phyloP scores from a whole-genome alignment of 2,888 invertebrate species.

The Augochlorella aurata region DNA sequence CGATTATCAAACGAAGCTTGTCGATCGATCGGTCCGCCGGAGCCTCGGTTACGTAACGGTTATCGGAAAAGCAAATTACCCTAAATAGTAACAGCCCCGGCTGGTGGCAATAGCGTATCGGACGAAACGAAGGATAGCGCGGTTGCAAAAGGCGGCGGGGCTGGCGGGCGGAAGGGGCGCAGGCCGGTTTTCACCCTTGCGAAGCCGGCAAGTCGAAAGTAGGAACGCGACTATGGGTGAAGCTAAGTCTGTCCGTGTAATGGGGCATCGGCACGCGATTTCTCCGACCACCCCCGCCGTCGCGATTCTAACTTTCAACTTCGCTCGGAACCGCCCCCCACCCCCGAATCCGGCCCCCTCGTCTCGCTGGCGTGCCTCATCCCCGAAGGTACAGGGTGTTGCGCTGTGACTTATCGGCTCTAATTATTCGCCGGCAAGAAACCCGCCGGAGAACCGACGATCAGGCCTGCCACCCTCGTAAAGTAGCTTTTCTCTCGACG shows the following conservation, averaged over 20 bases:
- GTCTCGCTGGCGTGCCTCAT: constrained; percentile 62
- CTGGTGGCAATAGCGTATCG: constrained; percentile 61
- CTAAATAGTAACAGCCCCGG: constrained; percentile 75
- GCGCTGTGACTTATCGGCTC: constrained; percentile 81
- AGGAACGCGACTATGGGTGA: constrained; percentile 76
- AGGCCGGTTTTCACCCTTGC: constrained; percentile 62
- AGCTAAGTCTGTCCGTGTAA: constrained; percentile 79
- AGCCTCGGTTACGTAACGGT: constrained; percentile 68
- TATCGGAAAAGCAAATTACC: constrained; percentile 73
- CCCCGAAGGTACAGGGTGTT: constrained; percentile 69
- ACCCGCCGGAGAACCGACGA: constrained; percentile 68
- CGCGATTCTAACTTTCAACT: constrained; percentile 76
- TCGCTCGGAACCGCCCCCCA: constrained; percentile 56
- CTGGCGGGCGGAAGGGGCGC: constrained; percentile 20
- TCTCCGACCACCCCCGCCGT: constrained; percentile 53
- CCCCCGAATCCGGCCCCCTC: constrained; percentile 49
- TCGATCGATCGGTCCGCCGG: constrained; percentile 59
- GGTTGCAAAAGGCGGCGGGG: constrained; percentile 45
- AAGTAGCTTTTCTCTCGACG: constrained; percentile 71
- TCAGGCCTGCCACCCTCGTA: constrained; percentile 70
- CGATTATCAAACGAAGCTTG: background rate
- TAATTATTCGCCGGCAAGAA: constrained; percentile 80
- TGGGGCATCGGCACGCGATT: constrained; percentile 81
- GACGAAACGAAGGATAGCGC: constrained; percentile 47
- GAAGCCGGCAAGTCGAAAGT: constrained; percentile 75